Evolutionary conservation across 2,888 invertebrate genomes (phyloP), one percentile per base, ranked within the genome.

Genomic region (Lithophane semibrunnea): DNA sequence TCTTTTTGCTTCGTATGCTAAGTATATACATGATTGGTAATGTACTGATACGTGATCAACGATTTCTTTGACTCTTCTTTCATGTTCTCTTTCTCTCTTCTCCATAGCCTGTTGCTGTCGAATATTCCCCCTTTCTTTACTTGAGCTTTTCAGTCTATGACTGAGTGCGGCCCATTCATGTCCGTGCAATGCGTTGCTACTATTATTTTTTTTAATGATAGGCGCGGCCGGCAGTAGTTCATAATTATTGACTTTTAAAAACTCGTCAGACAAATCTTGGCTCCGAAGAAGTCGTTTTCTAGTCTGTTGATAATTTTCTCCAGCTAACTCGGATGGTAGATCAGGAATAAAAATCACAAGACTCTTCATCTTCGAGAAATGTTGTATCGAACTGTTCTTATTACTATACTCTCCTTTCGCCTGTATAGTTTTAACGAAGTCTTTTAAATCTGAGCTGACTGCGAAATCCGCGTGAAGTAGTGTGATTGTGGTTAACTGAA

Each of bases 1-100:
- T 54, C 75, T 63, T 13, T 0, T 2, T 52, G 61, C 61, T 75
- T 75, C 75, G 3, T 63, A 63, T 29, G n/a, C 7, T n/a, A 75
- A 75, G 44, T 75, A 75, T 44, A 54, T 54, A 44, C 44, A 54
- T 63, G 75, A 75, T 44, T 75, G 75, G 52, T 29, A 37, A 54
- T 75, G 3, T 1, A 29, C 4, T 18, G 75, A 29, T n/a, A 75
- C 52, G 12, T 54, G 44, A 12, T 75, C n/a, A n/a, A 75, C 7
- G 12, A 75, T 29, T 63, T 44, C 75, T 29, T 47, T n/a, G 3
- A 75, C 42, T 63, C 29, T 63, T 52, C 16, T 61, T 52, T 44
- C 8, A 2, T 75, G 75, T 1, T 63, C 61, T 18, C 12, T n/a
- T 29, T 56, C 12, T 13, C 16, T 29, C 9, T 9, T 0, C 13